A percentile compares a stretch with the other conserved stretches of the same genome.
Evolutionary conservation across 2,113 vertebrate species (phyloP).

Genomic region (Lota lota): DNA sequence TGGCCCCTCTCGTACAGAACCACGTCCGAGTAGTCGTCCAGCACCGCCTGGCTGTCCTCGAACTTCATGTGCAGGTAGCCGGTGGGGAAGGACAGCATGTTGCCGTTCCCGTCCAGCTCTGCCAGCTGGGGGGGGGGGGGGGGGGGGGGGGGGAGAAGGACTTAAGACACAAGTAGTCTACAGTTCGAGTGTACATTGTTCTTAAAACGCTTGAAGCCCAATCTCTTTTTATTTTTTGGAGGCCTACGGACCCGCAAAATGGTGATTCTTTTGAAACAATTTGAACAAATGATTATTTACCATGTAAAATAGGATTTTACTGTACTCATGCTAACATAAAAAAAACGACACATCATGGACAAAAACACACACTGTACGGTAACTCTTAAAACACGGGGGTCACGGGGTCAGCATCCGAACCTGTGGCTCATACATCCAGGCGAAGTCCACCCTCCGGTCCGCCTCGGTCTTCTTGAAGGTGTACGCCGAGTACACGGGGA

Average conservation of each 20-base stretch:
- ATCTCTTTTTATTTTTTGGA: no score
- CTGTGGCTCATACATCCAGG: constrained; percentile 76
- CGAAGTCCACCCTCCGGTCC: constrained; percentile 64
- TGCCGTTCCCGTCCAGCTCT: constrained; percentile 63
- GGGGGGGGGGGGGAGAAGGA: not conserved
- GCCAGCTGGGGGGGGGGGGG: constrained; percentile 47
- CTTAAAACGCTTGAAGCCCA: no score
- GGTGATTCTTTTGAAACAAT: no score
- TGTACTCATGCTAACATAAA: no score
- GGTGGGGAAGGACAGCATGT: constrained; percentile 66
- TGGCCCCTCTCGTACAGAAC: constrained; percentile 70
- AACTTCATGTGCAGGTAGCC: constrained; percentile 72
- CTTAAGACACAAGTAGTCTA: no score
- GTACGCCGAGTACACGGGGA: constrained; percentile 70
- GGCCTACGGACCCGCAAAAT: no score
- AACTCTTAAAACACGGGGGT: no score
- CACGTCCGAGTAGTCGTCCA: constrained; percentile 70
- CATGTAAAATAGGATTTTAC: no score
- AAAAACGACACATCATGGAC: no score
- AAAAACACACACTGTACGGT: no score
- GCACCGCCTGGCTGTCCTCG: constrained; percentile 70
- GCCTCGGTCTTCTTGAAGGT: constrained; percentile 72
- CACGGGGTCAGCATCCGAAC: constrained; percentile 26
- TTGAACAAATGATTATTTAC: no score
- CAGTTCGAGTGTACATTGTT: no score